Evolutionary conservation across 2,797 vertebrate genomes (phyloP).

Genomic region (Gambelia wislizenii): DNA sequence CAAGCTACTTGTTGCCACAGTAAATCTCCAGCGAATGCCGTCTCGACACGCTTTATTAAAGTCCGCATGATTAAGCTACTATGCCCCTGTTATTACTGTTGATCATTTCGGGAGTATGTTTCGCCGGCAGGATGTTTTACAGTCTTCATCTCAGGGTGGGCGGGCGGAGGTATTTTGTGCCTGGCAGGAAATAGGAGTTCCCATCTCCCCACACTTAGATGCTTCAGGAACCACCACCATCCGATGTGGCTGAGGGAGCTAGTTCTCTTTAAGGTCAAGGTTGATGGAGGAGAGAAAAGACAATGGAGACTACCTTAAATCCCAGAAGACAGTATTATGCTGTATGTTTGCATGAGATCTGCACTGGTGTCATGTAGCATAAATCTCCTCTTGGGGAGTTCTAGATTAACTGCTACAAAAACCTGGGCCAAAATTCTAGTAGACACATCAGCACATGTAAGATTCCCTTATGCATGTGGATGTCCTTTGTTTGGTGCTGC

Average conservation of each 20-base stretch:
- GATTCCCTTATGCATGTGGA: too few relatives aligned
- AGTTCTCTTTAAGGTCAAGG: neutral
- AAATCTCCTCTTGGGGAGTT: too few relatives aligned
- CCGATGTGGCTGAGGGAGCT: neutral
- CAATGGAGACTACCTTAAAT: too few relatives aligned
- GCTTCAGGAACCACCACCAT: neutral
- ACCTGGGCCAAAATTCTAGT: too few relatives aligned
- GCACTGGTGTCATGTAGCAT: too few relatives aligned
- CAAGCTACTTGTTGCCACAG: neutral
- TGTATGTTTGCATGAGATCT: too few relatives aligned
- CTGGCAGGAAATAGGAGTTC: neutral
- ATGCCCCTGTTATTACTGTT: constrained; percentile 6
- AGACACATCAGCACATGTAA: too few relatives aligned
- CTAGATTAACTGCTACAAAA: too few relatives aligned
- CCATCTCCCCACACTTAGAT: neutral
- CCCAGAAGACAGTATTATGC: neutral
- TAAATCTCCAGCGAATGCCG: accelerated
- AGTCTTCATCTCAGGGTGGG: neutral
- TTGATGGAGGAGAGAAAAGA: neutral
- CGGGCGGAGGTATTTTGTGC: neutral
- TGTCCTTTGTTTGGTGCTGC: too few relatives aligned
- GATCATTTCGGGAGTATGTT: neutral
- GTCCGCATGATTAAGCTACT: neutral
- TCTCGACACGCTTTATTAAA: neutral
- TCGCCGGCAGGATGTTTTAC: neutral